Evolutionary conservation across 2,797 vertebrate species (phyloP), one percentile per base, ranked within the genome.

Genomic region (Spheniscus humboldti): DNA sequence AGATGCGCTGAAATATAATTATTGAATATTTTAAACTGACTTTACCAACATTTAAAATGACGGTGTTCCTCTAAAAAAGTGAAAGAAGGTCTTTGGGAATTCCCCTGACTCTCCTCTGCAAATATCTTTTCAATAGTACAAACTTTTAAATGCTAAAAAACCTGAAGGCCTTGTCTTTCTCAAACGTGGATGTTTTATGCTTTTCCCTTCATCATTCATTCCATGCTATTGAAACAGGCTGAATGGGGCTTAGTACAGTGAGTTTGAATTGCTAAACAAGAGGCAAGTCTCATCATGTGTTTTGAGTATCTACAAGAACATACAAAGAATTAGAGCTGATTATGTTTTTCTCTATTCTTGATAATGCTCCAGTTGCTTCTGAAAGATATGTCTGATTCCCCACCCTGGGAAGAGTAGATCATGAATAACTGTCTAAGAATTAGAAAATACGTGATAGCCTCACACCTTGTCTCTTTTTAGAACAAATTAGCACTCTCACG

Each of bases 271-370:
- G 66, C 80, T 86, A 62, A 87, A 78, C 30, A 35, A 91, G 48
- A 90, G 76, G 39, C 88, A 88, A 86, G 95, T 67, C 83, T 92
- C 73, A 76, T 93, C 94, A 55, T 66, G 92, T 63, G 27, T 79
- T 93, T 55, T 84, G 83, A 94, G 24, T 94, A 95, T 95, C 89
- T 95, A 77, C 75, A 71, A 86, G 77, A 94, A 83, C 76, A 85
- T 68, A 87, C n/a, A 75, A 79, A 89, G 80, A 94, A 86, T 60
- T 41, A 41, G 9, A 81, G 50, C 48, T 63, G 76, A 85, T 91
- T 50, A 8, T 11, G 75, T 63, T 92, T 86, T 92, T n/a, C n/a
- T 86, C 37, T 85, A 13, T 80, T 77, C 77, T 91, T 83, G 78
- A 85, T 88, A 85, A 52, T 56, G 14, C 66, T 84, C 39, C 39